Evolutionary conservation across 2,888 invertebrate genomes (phyloP), one percentile per base, ranked within the genome.

Genomic region (Pandemis heparana): DNA sequence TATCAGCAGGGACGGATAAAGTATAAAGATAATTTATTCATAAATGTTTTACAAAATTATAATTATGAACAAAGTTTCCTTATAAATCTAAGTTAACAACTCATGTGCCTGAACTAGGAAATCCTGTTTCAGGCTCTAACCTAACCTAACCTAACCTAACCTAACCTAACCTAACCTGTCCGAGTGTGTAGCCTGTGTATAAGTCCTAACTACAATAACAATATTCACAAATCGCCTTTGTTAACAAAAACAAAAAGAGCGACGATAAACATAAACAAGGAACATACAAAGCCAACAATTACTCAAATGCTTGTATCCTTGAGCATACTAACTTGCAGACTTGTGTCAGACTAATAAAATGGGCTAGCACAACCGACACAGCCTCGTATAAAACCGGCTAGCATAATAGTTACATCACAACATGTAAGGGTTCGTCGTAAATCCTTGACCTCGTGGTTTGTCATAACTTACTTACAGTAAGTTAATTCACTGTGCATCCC

Each of bases 371-470:
- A 56, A 56, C 23, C 23, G 18, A 23, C 23, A 23, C 23, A 10
- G 56, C 51, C 48, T 14, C 23, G n/a, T 56, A 60, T 60, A 60
- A 60, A 60, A 60, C 60, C 14, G 60, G 18, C 60, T 38, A 60
- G 60, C 56, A n/a, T 60, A 60, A 60, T 60, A 14, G 60, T 60
- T 38, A 38, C 38, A 38, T 32, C 60, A 60, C 14, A 38, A 60
- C n/a, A 38, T 60, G 60, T 60, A 62, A 41, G 41, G 41, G 62
- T 39, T 41, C 16, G 16, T 14, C 62, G 9, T 62, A 62, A 41
- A 62, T 62, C 62, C 62, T 62, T 62, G 62, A 62, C 62, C 62
- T 16, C 62, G 62, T 62, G 62, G 39, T 41, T 39, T n/a, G 38
- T 61, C 18, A 10, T 7, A 62, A 38, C 62, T 18, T 9, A 41